Evolutionary conservation across 53 echinoderm and acorn worm species (phyloP).

Genomic region (Stichopus horrens): DNA sequence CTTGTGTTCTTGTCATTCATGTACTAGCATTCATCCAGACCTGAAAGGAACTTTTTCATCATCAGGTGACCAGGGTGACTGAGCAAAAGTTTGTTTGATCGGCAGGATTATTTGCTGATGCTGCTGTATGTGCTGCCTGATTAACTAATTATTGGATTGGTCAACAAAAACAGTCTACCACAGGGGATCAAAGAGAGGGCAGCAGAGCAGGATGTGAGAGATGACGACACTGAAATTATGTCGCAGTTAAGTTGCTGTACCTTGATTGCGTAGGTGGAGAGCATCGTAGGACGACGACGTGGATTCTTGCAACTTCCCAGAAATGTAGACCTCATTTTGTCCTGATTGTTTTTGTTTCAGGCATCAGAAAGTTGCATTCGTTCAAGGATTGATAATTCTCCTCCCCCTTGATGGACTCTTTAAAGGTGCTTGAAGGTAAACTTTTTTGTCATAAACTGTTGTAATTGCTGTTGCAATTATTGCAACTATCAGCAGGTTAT

Average conservation of each 20-base stretch:
- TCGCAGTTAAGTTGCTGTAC: neutral
- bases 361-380: neutral
- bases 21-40: too few relatives aligned
- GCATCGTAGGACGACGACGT: neutral
- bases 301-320: neutral
- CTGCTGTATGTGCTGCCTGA: neutral
- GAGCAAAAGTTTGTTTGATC: neutral
- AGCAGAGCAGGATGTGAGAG: neutral
- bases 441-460: neutral
- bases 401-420: neutral
- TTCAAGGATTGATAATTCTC: neutral
- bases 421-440: neutral
- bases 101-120: neutral
- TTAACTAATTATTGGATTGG: neutral
- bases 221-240: neutral
- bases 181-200: neutral
- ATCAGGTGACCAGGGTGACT: neutral
- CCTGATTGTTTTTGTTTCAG: neutral
- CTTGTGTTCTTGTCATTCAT: too few relatives aligned
- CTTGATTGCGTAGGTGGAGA: neutral
- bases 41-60: neutral
- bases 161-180: neutral
- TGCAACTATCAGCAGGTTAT: too few relatives aligned
- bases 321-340: neutral
- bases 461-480: too few relatives aligned